These are phyloP conservation scores for Phyllostomus discolor DNA, from an alignment of 2,113 vertebrate genomes.

Conservation along the genomic window DNA sequence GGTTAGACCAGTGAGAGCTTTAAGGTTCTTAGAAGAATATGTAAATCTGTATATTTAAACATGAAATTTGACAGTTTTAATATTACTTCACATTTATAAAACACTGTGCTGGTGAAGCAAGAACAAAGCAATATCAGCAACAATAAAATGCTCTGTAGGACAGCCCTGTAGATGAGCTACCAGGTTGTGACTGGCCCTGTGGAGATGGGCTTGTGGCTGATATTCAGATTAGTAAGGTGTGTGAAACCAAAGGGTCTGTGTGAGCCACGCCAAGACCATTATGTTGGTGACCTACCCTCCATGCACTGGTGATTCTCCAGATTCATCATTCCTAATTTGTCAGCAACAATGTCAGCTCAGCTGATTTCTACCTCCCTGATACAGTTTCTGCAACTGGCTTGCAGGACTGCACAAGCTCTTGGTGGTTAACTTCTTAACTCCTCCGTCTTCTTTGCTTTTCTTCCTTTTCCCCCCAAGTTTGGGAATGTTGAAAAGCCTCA, in stretches of 20 bases:
- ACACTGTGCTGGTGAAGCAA: background rate
- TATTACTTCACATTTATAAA: background rate
- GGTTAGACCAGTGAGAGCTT: background rate
- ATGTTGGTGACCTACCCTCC: background rate
- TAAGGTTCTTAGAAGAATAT: background rate
- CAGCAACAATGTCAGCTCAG: background rate
- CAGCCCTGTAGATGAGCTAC: background rate
- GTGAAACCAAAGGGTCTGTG: background rate
- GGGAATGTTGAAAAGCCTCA: background rate
- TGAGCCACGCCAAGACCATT: background rate
- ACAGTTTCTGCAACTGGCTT: background rate
- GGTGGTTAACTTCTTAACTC: background rate
- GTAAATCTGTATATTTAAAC: background rate
- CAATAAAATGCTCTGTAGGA: background rate
- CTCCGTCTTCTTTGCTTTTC: background rate
- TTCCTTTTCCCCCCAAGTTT: background rate
- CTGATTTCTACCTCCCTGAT: background rate
- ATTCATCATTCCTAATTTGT: background rate
- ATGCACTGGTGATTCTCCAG: rapidly evolving
- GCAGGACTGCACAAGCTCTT: background rate
- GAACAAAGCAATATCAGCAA: background rate
- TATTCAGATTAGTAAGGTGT: background rate
- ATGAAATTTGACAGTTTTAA: background rate
- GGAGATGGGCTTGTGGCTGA: no score
- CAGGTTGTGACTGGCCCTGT: background rate